Evolutionary conservation across 2,888 invertebrate genomes (phyloP).

Genomic region (Phania funesta): DNA sequence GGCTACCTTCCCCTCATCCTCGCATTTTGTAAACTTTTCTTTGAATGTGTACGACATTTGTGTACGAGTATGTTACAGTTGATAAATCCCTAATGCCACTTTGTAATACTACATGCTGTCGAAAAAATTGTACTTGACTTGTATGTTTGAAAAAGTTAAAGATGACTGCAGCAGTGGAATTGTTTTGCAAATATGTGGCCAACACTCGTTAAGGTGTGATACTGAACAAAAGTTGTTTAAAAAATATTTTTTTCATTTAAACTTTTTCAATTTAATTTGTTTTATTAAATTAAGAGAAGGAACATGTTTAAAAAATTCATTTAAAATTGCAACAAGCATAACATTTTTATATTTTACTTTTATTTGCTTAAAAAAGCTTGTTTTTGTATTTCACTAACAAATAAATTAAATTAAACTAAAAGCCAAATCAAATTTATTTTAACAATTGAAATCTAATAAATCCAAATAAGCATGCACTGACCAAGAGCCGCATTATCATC

Average conservation of each 20-base stretch:
- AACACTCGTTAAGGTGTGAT: conserved; percentile 46
- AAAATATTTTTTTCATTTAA: background rate
- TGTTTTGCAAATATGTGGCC: conserved; percentile 11
- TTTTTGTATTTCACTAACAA: conserved; percentile 21
- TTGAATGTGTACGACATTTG: conserved; percentile 6
- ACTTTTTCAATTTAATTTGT: conserved; percentile 32
- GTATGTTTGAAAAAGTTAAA: conserved; percentile 31
- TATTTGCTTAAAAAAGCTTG: conserved; percentile 6
- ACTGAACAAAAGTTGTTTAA: background rate
- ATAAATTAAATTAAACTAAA: conserved; percentile 66
- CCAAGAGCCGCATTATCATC: conserved; percentile 42
- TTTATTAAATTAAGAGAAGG: background rate
- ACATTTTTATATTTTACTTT: background rate
- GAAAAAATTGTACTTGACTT: conserved; percentile 12
- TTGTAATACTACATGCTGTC: conserved; percentile 67
- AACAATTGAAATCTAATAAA: conserved; percentile 61
- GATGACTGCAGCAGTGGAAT: conserved; percentile 29
- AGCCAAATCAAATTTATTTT: conserved; percentile 67
- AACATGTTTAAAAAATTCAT: background rate
- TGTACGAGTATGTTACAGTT: conserved; percentile 73
- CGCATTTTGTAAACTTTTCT: background rate
- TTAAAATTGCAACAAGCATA: background rate
- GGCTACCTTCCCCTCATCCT: background rate
- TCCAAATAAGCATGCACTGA: conserved; percentile 58
- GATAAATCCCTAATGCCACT: conserved; percentile 78